Percentiles rank a stretch among this genome's conserved stretches.
Evolutionary conservation across 1,140 invertebrate species (phyloP).

Genomic region (Onthophagus taurus): DNA sequence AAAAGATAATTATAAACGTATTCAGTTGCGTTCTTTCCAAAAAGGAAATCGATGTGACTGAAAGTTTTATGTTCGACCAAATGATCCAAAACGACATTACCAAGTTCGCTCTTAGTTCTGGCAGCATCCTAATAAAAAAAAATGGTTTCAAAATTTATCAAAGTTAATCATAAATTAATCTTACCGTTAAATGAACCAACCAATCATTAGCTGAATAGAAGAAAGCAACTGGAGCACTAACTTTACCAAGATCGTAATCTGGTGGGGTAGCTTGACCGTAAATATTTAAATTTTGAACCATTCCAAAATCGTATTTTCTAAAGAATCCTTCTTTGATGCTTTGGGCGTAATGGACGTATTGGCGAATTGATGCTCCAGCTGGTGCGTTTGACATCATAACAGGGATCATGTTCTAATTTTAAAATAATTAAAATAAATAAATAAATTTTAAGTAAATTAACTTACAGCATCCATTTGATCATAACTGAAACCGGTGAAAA

Average conservation of each 20-base stretch:
- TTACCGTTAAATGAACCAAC: constrained; percentile 43
- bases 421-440: not conserved
- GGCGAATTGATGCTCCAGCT: constrained; percentile 9
- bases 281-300: constrained; percentile 39
- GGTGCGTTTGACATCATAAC: constrained; percentile 8
- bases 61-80: too few relatives aligned
- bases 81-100: too few relatives aligned
- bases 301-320: constrained; percentile 45
- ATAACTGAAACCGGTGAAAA: constrained; percentile 4
- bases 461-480: too few relatives aligned
- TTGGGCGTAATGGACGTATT: constrained; percentile 12
- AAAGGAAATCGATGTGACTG: too few relatives aligned
- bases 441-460: too few relatives aligned
- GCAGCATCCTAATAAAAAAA: too few relatives aligned
- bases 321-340: constrained; percentile 31
- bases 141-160: not conserved
- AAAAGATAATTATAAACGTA: too few relatives aligned
- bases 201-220: constrained; percentile 64
- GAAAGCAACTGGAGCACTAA: constrained; percentile 54
- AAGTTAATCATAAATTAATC: constrained; percentile 5
- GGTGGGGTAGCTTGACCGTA: constrained; percentile 46
- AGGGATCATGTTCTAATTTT: constrained; percentile 23
- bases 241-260: constrained; percentile 48
- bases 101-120: too few relatives aligned
- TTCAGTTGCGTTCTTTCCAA: too few relatives aligned